These are phyloP conservation scores for Chymomyza amoena DNA, from an alignment of 2,888 invertebrate species.

Conservation along the genomic window DNA sequence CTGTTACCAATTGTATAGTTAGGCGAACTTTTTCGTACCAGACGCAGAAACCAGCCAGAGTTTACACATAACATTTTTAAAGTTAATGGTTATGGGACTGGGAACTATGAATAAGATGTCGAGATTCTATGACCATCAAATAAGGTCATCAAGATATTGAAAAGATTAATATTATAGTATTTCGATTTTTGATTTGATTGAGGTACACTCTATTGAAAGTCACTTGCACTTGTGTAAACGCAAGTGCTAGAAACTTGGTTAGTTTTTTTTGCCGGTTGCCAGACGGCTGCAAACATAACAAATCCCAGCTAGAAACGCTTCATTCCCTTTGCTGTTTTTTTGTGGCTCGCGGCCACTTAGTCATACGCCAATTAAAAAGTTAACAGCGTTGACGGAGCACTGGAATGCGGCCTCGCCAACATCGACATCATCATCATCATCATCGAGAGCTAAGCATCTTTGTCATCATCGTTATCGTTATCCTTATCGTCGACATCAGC, in stretches of 20 bases:
- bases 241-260: conserved; percentile 4
- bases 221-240: too few species aligned
- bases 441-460: background rate
- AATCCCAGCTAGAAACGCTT: background rate
- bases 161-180: too few species aligned
- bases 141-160: too few species aligned
- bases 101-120: too few species aligned
- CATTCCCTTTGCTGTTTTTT: background rate
- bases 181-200: too few species aligned
- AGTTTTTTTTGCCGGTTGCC: conserved; percentile 9
- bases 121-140: too few species aligned
- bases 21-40: too few species aligned
- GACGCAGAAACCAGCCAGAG: too few species aligned
- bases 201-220: too few species aligned
- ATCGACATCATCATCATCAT: conserved; percentile 10
- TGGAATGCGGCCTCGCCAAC: conserved; percentile 22
- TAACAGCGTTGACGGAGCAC: conserved; percentile 2
- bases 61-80: too few species aligned
- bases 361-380: conserved; percentile 44
- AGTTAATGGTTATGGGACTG: too few species aligned
- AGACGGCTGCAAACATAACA: background rate
- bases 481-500: background rate
- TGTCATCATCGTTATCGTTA: background rate
- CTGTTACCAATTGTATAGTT: too few species aligned
- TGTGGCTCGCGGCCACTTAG: conserved; percentile 7